Percentiles rank a stretch among this genome's conserved stretches.
These are phyloP conservation scores for Sclerurus mexicanus DNA, from an alignment of 2,113 vertebrate genomes.

Conservation along the genomic window DNA sequence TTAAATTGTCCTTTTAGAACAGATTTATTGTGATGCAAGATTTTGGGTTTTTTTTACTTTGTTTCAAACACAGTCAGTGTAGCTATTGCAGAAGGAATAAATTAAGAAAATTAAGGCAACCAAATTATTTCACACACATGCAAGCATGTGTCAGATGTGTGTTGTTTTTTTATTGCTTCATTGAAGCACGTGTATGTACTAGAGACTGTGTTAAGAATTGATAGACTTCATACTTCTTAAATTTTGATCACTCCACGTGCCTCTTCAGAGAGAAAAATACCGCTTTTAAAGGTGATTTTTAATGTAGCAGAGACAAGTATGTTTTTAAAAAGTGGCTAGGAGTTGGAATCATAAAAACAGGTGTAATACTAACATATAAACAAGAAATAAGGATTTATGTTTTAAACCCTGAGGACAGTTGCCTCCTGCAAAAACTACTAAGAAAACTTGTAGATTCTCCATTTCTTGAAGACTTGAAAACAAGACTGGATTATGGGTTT, in stretches of 20 bases:
- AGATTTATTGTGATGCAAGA: not conserved
- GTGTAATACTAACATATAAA: not conserved
- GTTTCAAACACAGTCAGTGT: not conserved
- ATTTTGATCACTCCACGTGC: not conserved
- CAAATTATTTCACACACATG: not conserved
- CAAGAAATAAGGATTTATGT: not conserved
- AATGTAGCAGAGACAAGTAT: not conserved
- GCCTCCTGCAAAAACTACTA: not conserved
- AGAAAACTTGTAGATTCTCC: not conserved
- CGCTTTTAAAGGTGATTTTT: not conserved
- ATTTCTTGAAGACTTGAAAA: not conserved
- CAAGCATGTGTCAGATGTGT: too few relatives aligned
- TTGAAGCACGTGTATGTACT: not conserved
- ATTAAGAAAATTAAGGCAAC: not conserved
- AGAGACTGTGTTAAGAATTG: not conserved
- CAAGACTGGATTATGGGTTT: not conserved
- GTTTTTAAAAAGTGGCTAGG: not conserved
- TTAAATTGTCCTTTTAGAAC: not conserved
- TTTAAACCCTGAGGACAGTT: not conserved
- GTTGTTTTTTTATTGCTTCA: not conserved
- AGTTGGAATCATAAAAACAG: not conserved
- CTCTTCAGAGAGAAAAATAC: not conserved
- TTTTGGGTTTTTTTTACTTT: not conserved
- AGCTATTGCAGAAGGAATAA: not conserved
- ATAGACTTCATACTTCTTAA: not conserved